Conservation (phyloP, 2,113 vertebrate genomes). For the Trogon surrucura region DNA sequence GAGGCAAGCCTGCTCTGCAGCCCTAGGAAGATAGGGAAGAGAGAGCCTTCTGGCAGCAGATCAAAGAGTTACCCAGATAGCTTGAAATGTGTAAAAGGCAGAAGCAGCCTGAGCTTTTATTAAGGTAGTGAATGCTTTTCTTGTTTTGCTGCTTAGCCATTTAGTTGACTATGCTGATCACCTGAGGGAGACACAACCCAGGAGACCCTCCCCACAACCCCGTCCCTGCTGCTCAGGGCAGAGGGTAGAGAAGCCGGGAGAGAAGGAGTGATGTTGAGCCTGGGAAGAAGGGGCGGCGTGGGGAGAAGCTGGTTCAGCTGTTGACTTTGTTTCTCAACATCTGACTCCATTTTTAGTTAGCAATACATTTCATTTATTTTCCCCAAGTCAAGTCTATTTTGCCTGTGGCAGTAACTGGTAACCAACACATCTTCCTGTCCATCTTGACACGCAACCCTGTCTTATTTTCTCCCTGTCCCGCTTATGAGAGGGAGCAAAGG, state of each 20-base stretch:
- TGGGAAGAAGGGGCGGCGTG: not conserved
- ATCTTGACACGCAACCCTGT: not conserved
- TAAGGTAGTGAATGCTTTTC: not conserved
- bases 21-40: not conserved
- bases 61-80: not conserved
- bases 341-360: not conserved
- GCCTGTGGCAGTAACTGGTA: not conserved
- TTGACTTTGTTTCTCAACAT: not conserved
- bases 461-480: not conserved
- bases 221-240: not conserved
- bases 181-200: not conserved
- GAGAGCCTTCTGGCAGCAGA: conserved; percentile 15
- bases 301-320: not conserved
- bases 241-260: not conserved
- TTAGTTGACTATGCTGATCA: not conserved
- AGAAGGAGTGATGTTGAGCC: not conserved
- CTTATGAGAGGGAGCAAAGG: fast-evolving
- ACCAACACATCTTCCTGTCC: not conserved
- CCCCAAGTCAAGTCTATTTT: not conserved
- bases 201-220: not conserved
- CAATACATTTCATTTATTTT: not conserved
- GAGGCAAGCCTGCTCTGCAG: not conserved
- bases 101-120: not conserved
- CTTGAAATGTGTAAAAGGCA: not conserved
- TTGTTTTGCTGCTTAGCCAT: not conserved